These are phyloP conservation scores for Drosophila kanekoi DNA, from an alignment of 2,888 invertebrate species.

Conservation along the genomic window DNA sequence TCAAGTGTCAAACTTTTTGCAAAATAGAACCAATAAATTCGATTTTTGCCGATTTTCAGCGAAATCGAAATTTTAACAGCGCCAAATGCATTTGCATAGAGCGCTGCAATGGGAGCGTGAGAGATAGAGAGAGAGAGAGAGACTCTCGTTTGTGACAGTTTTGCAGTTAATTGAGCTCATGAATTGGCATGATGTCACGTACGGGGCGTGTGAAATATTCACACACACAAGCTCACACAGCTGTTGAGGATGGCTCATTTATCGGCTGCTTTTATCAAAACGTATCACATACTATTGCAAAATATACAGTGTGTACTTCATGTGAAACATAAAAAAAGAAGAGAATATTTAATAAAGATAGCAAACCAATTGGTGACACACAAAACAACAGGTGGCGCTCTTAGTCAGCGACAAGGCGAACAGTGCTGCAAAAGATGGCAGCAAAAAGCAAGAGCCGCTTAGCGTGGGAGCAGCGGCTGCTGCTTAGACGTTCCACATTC, in stretches of 20 bases:
- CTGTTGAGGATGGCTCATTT: constrained; percentile 33
- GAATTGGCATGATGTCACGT: constrained; percentile 67
- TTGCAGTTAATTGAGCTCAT: constrained; percentile 52
- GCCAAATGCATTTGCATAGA: constrained; percentile 3
- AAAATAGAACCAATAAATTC: constrained; percentile 1
- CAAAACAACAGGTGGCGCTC: constrained; percentile 67
- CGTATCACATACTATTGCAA: constrained; percentile 1
- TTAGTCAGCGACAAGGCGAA: constrained; percentile 53
- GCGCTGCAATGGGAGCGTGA: background rate
- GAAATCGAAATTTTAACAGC: constrained; percentile 15
- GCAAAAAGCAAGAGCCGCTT: constrained; percentile 13
- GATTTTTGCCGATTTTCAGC: constrained; percentile 3
- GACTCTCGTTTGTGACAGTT: constrained; percentile 4
- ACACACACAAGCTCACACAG: background rate
- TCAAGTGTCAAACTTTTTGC: background rate
- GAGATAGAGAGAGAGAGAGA: background rate
- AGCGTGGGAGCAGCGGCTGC: constrained; percentile 42
- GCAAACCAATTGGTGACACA: constrained; percentile 53
- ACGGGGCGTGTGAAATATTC: constrained; percentile 40
- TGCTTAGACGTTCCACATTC: constrained; percentile 20
- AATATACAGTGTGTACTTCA: constrained; percentile 1
- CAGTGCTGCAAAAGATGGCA: constrained; percentile 1
- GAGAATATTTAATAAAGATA: constrained; percentile 14
- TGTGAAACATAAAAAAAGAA: constrained; percentile 13
- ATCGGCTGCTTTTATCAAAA: constrained; percentile 59